phyloP scores from a whole-genome alignment of 2,888 invertebrate genomes.

The Megaustenia siamemsis region DNA sequence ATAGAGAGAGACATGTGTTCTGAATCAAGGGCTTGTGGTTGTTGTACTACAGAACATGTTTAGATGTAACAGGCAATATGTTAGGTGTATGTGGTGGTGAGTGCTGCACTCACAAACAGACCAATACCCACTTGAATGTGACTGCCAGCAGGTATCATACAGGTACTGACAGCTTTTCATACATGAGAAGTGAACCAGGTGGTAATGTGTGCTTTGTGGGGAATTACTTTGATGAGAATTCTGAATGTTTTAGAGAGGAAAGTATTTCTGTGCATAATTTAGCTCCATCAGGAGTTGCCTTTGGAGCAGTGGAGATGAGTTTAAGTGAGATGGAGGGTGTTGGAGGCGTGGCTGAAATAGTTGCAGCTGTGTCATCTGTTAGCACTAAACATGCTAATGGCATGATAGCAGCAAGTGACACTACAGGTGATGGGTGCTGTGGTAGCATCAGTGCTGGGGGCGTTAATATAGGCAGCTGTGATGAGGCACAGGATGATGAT shows the following conservation, averaged over 20 bases:
- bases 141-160: too few species aligned
- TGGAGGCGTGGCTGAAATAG: background rate
- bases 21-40: too few species aligned
- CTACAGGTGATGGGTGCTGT: background rate
- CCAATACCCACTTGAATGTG: too few species aligned
- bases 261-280: background rate
- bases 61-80: too few species aligned
- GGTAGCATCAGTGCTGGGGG: background rate
- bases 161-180: too few species aligned
- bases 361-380: background rate
- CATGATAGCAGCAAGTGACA: background rate
- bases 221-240: constrained; percentile 34
- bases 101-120: too few species aligned
- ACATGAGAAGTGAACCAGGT: too few species aligned
- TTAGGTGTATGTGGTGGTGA: too few species aligned
- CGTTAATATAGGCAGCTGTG: background rate
- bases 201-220: too few species aligned
- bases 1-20: too few species aligned
- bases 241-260: background rate
- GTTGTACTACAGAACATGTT: too few species aligned
- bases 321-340: background rate
- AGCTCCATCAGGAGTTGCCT: too few species aligned
- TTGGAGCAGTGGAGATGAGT: constrained; percentile 25
- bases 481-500: background rate
- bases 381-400: background rate